phyloP scores from a whole-genome alignment of 2,797 vertebrate genomes.

The Intellagama lesueurii region DNA sequence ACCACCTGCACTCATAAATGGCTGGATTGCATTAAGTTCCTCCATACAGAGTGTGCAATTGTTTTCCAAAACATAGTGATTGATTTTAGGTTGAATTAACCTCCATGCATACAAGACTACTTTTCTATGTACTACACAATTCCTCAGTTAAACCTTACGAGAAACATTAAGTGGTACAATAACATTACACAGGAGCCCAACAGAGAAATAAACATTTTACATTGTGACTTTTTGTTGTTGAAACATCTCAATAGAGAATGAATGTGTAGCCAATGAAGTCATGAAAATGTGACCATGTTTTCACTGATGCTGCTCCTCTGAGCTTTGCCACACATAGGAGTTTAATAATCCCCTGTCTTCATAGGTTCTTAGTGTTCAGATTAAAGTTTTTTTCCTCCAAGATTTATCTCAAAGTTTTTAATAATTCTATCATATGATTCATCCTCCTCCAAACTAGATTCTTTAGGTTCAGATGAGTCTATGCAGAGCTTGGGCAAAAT shows the following conservation, averaged over 20 bases:
- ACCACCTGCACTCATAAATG: conserved; percentile 66
- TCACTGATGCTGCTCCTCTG: background rate
- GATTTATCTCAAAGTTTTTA: background rate
- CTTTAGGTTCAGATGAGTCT: background rate
- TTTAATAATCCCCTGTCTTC: background rate
- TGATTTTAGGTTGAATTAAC: conserved; percentile 25
- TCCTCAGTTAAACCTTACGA: background rate
- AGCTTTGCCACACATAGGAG: background rate
- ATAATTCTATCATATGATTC: background rate
- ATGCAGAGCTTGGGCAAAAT: too few species aligned
- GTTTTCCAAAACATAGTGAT: conserved; percentile 52
- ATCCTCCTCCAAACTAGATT: background rate
- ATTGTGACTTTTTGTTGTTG: conserved; percentile 11
- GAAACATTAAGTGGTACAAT: conserved; percentile 21
- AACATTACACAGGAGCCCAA: conserved; percentile 4
- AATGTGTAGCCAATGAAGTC: background rate
- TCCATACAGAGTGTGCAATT: conserved; percentile 49
- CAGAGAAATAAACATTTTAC: conserved; percentile 2
- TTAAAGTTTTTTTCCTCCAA: background rate
- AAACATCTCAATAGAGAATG: background rate
- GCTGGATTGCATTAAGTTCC: conserved; percentile 55
- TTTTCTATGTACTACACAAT: conserved; percentile 19
- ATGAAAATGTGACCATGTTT: background rate
- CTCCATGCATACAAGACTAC: background rate
- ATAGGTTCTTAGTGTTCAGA: background rate